Evolutionary conservation across 2,888 invertebrate genomes (phyloP), one percentile per base, ranked within the genome.

Genomic region (Theretra japonica): DNA sequence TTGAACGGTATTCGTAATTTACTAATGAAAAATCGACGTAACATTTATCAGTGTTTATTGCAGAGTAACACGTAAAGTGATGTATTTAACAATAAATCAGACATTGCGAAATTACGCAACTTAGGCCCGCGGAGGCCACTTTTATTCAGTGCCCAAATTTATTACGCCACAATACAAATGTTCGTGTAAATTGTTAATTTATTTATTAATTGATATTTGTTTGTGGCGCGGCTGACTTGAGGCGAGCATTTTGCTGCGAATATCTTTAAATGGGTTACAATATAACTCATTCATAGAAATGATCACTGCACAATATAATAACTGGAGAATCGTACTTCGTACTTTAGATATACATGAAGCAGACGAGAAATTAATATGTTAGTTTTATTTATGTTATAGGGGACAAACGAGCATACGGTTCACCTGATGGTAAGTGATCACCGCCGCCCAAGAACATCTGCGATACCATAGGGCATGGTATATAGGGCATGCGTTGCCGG

Each of bases 41-140:
- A 62, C 68, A 70, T 76, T 73, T 70, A 73, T 72, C 74, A 75
- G 72, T 75, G 73, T 75, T 76, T 73, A 75, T 75, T 74, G 72
- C 70, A 33, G 73, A 73, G 75, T 69, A 73, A 77, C 73, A 72
- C 72, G 75, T 73, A 69, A 73, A n/a, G 41, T 74, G 76, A 75
- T 71, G 72, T 73, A 76, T 78, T 73, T 57, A 68, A 57, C 70
- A 72, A 75, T 75, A 75, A 79, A 75, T 75, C 71, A 50, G 60
- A 56, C n/a, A 41, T 65, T 21, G 23, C 62, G 33, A 62, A 65
- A 65, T 65, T 65, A 48, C 48, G 65, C 48, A 65, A 65, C 48
- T 65, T 48, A 58, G 23, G 41, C 15, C 65, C 23, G 48, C 23
- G 23, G 65, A 48, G n/a, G 62, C 62, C 28, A 33, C 65, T 65